These are phyloP conservation scores for Antennarius striatus DNA, from an alignment of 2,113 vertebrate species.

Conservation along the genomic window DNA sequence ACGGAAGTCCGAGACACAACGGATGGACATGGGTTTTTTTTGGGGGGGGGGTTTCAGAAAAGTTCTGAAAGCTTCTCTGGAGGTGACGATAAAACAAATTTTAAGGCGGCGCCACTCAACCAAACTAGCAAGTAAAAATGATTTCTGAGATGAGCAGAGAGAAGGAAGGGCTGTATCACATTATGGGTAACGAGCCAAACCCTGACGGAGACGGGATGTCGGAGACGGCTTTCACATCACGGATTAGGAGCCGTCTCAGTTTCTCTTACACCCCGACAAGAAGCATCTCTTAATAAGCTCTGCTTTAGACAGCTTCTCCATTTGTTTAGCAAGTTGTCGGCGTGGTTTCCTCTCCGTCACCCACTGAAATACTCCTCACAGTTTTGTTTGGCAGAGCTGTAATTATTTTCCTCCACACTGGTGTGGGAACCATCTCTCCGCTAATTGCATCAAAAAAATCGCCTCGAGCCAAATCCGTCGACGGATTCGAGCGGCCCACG, in stretches of 20 bases:
- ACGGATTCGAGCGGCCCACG: conserved; percentile 39
- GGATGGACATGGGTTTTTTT: too few relatives aligned
- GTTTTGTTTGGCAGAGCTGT: conserved; percentile 36
- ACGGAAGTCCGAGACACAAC: too few relatives aligned
- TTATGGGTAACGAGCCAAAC: conserved; percentile 10
- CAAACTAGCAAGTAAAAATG: neutral
- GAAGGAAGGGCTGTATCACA: neutral
- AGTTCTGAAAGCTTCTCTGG: too few relatives aligned
- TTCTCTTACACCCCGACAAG: neutral
- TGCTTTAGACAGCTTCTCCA: conserved; percentile 17
- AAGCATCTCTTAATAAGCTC: conserved; percentile 23
- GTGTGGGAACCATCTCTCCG: conserved; percentile 46
- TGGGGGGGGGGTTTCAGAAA: too few relatives aligned
- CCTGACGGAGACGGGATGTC: neutral
- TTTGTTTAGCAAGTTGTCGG: conserved; percentile 25
- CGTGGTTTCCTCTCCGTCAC: neutral
- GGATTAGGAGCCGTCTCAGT: neutral
- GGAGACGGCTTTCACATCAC: conserved; percentile 14
- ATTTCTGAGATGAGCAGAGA: neutral
- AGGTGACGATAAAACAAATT: too few relatives aligned
- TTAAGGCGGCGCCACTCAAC: neutral
- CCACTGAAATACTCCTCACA: conserved; percentile 7
- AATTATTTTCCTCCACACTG: conserved; percentile 38
- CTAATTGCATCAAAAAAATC: conserved; percentile 57
- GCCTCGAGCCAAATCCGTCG: conserved; percentile 38